phyloP scores from a whole-genome alignment of 2,888 invertebrate species.

The Coenonympha glycerion region DNA sequence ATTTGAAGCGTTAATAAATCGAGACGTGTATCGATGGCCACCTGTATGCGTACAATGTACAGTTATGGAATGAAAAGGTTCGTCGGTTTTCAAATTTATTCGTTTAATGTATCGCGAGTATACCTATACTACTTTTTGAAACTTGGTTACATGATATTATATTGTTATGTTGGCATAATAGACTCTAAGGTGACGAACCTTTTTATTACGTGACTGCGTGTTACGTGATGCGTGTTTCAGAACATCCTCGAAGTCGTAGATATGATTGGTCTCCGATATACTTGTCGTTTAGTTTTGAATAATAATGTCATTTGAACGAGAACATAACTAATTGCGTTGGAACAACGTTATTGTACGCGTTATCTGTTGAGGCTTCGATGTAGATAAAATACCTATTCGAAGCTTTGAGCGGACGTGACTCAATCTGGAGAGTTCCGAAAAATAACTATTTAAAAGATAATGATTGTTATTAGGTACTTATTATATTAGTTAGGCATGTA shows the following conservation, averaged over 20 bases:
- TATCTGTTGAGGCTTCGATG: conserved; percentile 19
- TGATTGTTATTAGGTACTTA: too few species aligned
- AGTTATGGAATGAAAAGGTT: too few species aligned
- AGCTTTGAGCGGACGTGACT: conserved; percentile 2
- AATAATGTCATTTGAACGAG: conserved; percentile 40
- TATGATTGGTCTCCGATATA: conserved; percentile 36
- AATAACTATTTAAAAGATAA: too few species aligned
- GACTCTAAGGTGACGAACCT: too few species aligned
- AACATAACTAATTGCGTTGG: conserved; percentile 25
- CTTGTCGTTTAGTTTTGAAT: conserved; percentile 35
- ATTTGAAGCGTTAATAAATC: neutral
- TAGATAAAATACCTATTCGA: conserved; percentile 8
- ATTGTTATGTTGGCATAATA: too few species aligned
- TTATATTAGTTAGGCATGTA: too few species aligned
- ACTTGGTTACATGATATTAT: too few species aligned
- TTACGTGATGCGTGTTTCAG: conserved; percentile 7
- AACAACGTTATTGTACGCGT: conserved; percentile 19
- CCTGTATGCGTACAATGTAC: conserved; percentile 3
- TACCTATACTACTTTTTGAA: too few species aligned
- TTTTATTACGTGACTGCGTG: too few species aligned
- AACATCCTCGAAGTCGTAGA: conserved; percentile 16
- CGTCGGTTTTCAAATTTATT: too few species aligned
- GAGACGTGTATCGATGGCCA: neutral
- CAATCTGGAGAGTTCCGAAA: conserved; percentile 5
- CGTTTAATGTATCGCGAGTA: too few species aligned